phyloP scores from a whole-genome alignment of 1,140 invertebrate species.

The Brachionus manjavacas region DNA sequence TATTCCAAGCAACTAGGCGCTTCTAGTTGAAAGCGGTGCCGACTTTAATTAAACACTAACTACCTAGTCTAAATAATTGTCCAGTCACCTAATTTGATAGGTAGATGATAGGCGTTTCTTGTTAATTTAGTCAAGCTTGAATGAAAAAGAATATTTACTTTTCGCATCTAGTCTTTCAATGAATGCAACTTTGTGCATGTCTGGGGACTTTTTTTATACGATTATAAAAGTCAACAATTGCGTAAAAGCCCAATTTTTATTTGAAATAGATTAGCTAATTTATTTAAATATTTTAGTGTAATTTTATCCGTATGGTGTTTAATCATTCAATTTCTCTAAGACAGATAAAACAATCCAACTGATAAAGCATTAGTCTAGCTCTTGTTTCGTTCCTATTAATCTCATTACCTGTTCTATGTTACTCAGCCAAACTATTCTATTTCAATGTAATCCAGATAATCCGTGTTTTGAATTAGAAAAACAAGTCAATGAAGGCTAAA shows the following conservation, averaged over 20 bases:
- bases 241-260: neutral
- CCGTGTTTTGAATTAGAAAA: constrained; percentile 11
- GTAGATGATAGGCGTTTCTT: neutral
- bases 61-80: constrained; percentile 32
- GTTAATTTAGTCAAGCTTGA: constrained; percentile 3
- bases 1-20: neutral
- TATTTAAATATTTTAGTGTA: constrained; percentile 34
- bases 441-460: constrained; percentile 31
- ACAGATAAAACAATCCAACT: constrained; percentile 16
- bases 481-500: neutral
- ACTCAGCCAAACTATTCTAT: neutral
- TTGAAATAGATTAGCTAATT: constrained; percentile 28
- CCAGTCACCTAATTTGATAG: constrained; percentile 27
- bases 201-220: neutral
- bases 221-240: neutral
- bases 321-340: constrained; percentile 2
- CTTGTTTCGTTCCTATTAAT: constrained; percentile 19
- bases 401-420: constrained; percentile 21
- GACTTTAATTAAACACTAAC: neutral
- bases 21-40: neutral
- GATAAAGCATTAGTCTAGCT: neutral
- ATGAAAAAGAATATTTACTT: neutral
- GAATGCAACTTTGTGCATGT: neutral
- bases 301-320: neutral
- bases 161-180: constrained; percentile 3